Percentiles rank a stretch among this genome's conserved stretches.
These are phyloP conservation scores for Cydia strobilella DNA, from an alignment of 1,140 invertebrate genomes.

Conservation along the genomic window DNA sequence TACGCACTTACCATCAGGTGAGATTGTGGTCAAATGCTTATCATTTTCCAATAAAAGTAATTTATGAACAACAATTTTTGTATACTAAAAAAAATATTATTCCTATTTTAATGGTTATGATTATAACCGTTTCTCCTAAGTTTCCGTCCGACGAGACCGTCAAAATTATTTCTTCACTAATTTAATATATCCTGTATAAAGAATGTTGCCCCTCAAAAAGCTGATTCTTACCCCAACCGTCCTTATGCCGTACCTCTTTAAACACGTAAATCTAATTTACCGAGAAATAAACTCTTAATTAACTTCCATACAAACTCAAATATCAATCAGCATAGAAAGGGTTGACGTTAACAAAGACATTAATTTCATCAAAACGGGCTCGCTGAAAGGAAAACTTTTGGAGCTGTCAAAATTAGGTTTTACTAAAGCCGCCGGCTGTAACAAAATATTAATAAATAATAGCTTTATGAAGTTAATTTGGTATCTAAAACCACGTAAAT, in stretches of 20 bases:
- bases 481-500: not conserved
- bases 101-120: not conserved
- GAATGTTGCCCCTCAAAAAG: not conserved
- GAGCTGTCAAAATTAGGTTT: conserved; percentile 30
- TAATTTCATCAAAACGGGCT: conserved; percentile 18
- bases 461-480: conserved; percentile 11
- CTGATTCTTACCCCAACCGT: not conserved
- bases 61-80: too few species aligned
- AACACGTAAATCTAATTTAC: conserved; percentile 4
- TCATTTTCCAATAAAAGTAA: too few species aligned
- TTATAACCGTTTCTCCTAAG: not conserved
- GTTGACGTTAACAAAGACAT: conserved; percentile 27
- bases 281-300: conserved; percentile 29
- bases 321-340: conserved; percentile 30
- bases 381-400: conserved; percentile 28
- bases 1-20: too few species aligned
- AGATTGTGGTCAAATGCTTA: too few species aligned
- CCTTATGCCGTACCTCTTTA: not conserved
- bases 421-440: conserved; percentile 1
- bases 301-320: conserved; percentile 29
- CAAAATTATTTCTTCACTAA: not conserved
- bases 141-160: not conserved
- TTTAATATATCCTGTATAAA: not conserved
- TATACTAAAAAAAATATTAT: too few species aligned
- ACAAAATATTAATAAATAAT: conserved; percentile 24